Conservation (phyloP, 2,888 invertebrate species). For the Cenopis cana region DNA sequence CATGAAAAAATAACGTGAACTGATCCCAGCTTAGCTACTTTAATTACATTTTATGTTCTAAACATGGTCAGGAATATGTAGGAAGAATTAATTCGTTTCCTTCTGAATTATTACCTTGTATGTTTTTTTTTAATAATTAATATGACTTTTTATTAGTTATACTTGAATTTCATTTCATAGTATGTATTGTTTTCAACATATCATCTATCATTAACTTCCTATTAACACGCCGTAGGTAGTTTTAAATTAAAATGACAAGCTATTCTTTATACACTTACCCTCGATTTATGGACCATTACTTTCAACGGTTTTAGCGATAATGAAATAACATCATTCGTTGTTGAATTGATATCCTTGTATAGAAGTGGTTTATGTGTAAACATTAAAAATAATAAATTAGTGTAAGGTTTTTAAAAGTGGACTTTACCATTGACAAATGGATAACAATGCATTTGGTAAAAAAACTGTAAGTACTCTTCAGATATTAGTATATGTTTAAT, state of each 20-base stretch:
- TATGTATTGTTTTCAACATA: too few species aligned
- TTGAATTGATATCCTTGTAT: background rate
- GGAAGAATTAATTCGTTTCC: too few species aligned
- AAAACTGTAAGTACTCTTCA: conserved; percentile 34
- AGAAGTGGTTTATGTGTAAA: background rate
- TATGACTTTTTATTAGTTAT: too few species aligned
- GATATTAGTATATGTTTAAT: background rate
- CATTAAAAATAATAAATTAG: background rate
- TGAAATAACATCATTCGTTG: background rate
- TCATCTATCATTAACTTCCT: too few species aligned
- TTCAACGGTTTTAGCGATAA: background rate
- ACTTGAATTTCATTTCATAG: too few species aligned
- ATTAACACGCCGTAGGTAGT: background rate
- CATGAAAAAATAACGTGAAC: too few species aligned
- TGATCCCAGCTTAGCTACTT: too few species aligned
- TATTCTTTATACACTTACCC: conserved; percentile 5
- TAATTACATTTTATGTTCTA: too few species aligned
- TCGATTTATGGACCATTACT: background rate
- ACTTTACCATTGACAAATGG: conserved; percentile 22
- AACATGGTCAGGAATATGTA: too few species aligned
- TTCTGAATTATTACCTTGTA: too few species aligned
- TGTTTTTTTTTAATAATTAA: too few species aligned
- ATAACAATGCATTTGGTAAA: conserved; percentile 30
- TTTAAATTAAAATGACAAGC: background rate
- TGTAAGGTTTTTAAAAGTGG: background rate